Percentiles rank a stretch among this genome's conserved stretches.
These are phyloP conservation scores for Muscicapa adusta DNA, from an alignment of 2,113 vertebrate species.

Conservation along the genomic window DNA sequence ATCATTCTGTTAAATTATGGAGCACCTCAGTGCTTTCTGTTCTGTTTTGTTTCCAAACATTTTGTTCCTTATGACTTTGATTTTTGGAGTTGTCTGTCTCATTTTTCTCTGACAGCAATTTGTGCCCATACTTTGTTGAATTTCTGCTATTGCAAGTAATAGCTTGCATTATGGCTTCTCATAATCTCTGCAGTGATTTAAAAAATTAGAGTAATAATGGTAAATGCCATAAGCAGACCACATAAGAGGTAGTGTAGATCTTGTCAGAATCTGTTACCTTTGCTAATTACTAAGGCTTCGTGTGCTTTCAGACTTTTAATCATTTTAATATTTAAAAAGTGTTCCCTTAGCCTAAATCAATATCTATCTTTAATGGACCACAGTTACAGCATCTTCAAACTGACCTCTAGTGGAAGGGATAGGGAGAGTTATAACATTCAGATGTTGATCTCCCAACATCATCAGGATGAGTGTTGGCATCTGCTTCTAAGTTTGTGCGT, in stretches of 20 bases:
- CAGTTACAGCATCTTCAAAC: background rate
- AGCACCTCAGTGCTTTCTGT: background rate
- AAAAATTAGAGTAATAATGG: constrained; percentile 18
- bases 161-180: background rate
- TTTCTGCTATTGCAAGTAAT: background rate
- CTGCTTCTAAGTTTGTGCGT: background rate
- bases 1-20: background rate
- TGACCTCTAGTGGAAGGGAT: constrained; percentile 14
- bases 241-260: background rate
- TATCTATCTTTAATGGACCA: background rate
- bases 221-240: background rate
- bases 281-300: background rate
- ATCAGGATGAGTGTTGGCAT: background rate
- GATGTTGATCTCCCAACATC: background rate
- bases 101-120: background rate
- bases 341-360: background rate
- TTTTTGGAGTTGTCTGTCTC: background rate
- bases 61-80: background rate
- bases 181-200: background rate
- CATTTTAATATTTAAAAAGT: constrained; percentile 22
- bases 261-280: background rate
- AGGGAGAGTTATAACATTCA: background rate
- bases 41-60: background rate
- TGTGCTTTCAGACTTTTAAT: background rate
- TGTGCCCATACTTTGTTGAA: background rate